Evolutionary conservation across 1,140 invertebrate genomes (phyloP).

Genomic region (Meloidogyne hapla): DNA sequence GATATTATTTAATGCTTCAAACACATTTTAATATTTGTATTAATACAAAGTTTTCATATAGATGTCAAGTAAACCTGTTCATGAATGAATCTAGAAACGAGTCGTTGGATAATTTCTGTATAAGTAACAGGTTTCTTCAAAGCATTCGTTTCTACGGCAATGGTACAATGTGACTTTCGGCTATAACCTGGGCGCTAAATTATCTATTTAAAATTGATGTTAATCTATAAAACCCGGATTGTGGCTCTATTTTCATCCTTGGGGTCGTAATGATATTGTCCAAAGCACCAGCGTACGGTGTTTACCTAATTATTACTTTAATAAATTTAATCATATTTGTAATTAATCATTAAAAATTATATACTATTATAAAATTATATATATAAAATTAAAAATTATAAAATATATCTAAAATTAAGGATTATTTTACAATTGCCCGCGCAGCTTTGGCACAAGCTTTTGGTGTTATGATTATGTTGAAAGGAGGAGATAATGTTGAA

Average conservation of each 20-base stretch:
- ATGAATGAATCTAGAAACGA: slow-evolving; percentile 65
- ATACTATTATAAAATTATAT: too few relatives aligned
- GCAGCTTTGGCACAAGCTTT: slow-evolving; percentile 68
- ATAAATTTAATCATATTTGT: too few relatives aligned
- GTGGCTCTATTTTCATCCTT: slow-evolving; percentile 56
- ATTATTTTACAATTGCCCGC: slow-evolving; percentile 39
- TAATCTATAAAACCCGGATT: slow-evolving; percentile 45
- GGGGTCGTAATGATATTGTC: slow-evolving; percentile 52
- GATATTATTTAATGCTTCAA: too few relatives aligned
- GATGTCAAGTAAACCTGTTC: slow-evolving; percentile 37
- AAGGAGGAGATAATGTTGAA: slow-evolving; percentile 69
- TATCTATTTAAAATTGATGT: slow-evolving; percentile 11
- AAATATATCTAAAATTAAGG: neutral
- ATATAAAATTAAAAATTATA: too few relatives aligned
- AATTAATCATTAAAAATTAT: too few relatives aligned
- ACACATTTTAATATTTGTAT: too few relatives aligned
- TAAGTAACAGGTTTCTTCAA: slow-evolving; percentile 56
- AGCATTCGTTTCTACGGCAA: slow-evolving; percentile 34
- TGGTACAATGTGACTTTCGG: slow-evolving; percentile 52
- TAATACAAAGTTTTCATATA: too few relatives aligned
- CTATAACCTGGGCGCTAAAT: slow-evolving; percentile 58
- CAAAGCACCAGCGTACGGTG: slow-evolving; percentile 52
- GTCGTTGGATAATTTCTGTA: slow-evolving; percentile 68
- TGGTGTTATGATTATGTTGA: slow-evolving; percentile 70
- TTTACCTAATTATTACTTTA: too few relatives aligned